Percentiles rank a stretch among this genome's conserved stretches.
Evolutionary conservation across 2,113 vertebrate species (phyloP).

Genomic region (Cichladusa arquata): DNA sequence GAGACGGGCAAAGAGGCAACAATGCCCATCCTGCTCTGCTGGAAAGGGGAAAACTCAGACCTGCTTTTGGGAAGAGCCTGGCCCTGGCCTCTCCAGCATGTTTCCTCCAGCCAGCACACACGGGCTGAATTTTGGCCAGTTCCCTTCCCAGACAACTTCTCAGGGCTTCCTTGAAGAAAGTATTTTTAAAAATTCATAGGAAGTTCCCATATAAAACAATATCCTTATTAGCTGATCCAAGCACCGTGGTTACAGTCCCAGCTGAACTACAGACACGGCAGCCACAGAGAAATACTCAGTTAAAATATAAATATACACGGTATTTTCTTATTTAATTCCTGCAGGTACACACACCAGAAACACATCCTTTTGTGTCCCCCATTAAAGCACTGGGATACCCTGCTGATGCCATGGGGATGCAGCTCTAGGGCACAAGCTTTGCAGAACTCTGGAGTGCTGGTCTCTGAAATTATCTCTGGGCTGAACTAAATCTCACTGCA

Average conservation of each 20-base stretch:
- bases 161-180: background rate
- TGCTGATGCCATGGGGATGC: background rate
- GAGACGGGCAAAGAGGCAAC: background rate
- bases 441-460: background rate
- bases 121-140: background rate
- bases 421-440: background rate
- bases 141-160: background rate
- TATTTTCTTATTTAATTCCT: background rate
- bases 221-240: background rate
- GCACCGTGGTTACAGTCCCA: fast-evolving
- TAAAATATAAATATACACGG: fast-evolving
- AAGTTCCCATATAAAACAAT: background rate
- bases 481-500: background rate
- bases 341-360: background rate
- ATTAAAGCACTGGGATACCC: background rate
- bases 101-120: background rate
- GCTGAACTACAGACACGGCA: background rate
- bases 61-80: background rate
- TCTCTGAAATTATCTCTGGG: background rate
- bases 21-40: background rate
- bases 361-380: background rate
- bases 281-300: background rate
- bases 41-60: fast-evolving
- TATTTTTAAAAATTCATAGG: background rate
- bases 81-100: background rate